Evolutionary conservation across 2,113 vertebrate genomes (phyloP).

Genomic region (Neogobius melanostomus): DNA sequence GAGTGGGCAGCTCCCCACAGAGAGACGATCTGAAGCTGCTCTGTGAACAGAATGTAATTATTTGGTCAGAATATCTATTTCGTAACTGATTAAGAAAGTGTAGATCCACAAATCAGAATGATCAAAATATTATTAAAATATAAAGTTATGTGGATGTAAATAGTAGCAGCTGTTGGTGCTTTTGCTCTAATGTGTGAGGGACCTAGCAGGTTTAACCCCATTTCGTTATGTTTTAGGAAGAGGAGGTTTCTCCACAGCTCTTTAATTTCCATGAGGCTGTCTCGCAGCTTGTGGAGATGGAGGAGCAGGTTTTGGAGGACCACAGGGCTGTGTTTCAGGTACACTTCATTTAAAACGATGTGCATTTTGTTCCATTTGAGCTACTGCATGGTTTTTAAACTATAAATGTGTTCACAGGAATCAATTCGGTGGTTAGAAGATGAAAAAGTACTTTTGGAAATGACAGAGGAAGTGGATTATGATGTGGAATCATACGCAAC

Average conservation of each 20-base stretch:
- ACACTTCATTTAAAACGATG: slow-evolving; percentile 12
- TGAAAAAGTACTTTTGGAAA: slow-evolving; percentile 93
- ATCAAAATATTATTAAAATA: too few species aligned
- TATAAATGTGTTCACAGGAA: slow-evolving; percentile 76
- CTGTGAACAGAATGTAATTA: slow-evolving; percentile 92
- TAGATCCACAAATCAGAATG: too few species aligned
- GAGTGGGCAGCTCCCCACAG: slow-evolving; percentile 95
- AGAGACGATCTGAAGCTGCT: slow-evolving; percentile 98
- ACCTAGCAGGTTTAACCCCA: not conserved
- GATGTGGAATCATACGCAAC: slow-evolving; percentile 95
- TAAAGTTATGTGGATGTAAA: too few species aligned
- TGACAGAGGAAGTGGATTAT: slow-evolving; percentile 99
- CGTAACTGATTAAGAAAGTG: too few species aligned
- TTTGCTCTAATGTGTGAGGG: not conserved
- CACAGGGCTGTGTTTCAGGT: slow-evolving; percentile 96
- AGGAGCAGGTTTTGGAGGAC: slow-evolving; percentile 97
- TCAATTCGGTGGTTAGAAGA: slow-evolving; percentile 96
- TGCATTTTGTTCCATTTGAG: not conserved
- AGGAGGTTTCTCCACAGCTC: slow-evolving; percentile 95
- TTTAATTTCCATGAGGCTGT: slow-evolving; percentile 98
- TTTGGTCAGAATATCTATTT: not conserved
- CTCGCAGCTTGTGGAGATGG: slow-evolving; percentile 99
- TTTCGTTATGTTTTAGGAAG: slow-evolving; percentile 78
- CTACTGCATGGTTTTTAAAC: not conserved
- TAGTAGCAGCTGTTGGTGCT: too few species aligned